Percentiles rank a stretch among this genome's conserved stretches.
Conservation (phyloP, 2,888 invertebrate species). For the Philhelius pedissequus region DNA sequence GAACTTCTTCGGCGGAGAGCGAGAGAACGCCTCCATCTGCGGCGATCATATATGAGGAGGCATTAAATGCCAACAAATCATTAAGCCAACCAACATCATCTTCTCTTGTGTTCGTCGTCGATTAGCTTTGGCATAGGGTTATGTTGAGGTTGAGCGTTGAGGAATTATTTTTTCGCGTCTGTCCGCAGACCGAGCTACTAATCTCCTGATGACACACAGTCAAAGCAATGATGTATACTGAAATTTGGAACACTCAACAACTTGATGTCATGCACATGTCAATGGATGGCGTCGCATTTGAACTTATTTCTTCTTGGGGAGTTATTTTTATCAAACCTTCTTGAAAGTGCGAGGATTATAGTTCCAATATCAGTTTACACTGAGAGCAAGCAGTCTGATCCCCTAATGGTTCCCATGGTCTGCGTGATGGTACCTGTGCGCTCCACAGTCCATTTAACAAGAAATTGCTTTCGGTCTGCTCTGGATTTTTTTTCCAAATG, state of each 20-base stretch:
- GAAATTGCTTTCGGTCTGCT: constrained; percentile 65
- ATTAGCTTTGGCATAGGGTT: constrained; percentile 19
- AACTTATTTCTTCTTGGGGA: neutral
- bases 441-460: constrained; percentile 41
- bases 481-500: constrained; percentile 53
- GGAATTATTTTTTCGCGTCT: constrained; percentile 32
- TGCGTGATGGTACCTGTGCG: constrained; percentile 13
- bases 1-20: constrained; percentile 10
- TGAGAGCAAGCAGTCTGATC: neutral
- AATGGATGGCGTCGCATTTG: constrained; percentile 41
- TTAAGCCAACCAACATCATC: constrained; percentile 58
- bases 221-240: constrained; percentile 22
- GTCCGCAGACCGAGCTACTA: constrained; percentile 14
- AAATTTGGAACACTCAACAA: constrained; percentile 51
- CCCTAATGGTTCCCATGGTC: constrained; percentile 64
- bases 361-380: constrained; percentile 59
- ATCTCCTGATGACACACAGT: constrained; percentile 33
- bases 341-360: constrained; percentile 13
- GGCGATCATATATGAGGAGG: constrained; percentile 48
- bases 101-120: constrained; percentile 39
- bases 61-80: constrained; percentile 68
- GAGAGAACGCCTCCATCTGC: constrained; percentile 65
- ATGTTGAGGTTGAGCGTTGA: too few relatives aligned
- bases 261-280: constrained; percentile 61
- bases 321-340: constrained; percentile 49